phyloP scores from a whole-genome alignment of 1,140 invertebrate genomes.

The Drosophila kanapiae region DNA sequence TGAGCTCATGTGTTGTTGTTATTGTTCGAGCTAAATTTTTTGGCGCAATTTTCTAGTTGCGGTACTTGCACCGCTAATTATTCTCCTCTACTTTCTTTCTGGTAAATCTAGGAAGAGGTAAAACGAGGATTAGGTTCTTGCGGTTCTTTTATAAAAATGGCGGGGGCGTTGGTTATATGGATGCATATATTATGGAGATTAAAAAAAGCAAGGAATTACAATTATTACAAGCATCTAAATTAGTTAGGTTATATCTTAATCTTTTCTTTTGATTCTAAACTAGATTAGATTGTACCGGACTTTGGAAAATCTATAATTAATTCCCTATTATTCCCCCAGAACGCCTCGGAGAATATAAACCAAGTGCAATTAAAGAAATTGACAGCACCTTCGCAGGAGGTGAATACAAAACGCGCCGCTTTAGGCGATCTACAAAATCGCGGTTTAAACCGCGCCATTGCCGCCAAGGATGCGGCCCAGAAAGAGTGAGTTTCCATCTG shows the following conservation, averaged over 20 bases:
- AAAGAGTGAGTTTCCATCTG: conserved; percentile 68
- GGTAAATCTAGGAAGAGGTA: conserved; percentile 5
- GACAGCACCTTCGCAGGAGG: conserved; percentile 65
- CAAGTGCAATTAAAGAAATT: conserved; percentile 75
- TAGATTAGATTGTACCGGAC: too few species aligned
- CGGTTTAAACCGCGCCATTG: conserved; percentile 53
- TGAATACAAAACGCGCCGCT: conserved; percentile 77
- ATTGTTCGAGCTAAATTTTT: conserved; percentile 18
- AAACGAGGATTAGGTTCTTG: conserved; percentile 4
- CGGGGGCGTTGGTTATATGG: conserved; percentile 11
- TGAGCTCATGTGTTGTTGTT: conserved; percentile 14
- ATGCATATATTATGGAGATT: too few species aligned
- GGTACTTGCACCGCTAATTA: conserved; percentile 56
- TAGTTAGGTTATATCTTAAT: too few species aligned
- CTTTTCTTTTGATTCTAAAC: too few species aligned
- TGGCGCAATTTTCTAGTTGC: conserved; percentile 64
- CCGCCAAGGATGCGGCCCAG: conserved; percentile 67
- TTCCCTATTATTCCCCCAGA: conserved; percentile 43
- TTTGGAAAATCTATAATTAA: too few species aligned
- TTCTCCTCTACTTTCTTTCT: background rate
- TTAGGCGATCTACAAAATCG: conserved; percentile 82
- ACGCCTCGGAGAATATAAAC: conserved; percentile 71
- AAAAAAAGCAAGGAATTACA: too few species aligned
- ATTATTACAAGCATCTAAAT: too few species aligned
- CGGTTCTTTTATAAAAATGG: conserved; percentile 59